phyloP scores from a whole-genome alignment of 2,113 vertebrate species.

The Nothobranchius kuhntae region DNA sequence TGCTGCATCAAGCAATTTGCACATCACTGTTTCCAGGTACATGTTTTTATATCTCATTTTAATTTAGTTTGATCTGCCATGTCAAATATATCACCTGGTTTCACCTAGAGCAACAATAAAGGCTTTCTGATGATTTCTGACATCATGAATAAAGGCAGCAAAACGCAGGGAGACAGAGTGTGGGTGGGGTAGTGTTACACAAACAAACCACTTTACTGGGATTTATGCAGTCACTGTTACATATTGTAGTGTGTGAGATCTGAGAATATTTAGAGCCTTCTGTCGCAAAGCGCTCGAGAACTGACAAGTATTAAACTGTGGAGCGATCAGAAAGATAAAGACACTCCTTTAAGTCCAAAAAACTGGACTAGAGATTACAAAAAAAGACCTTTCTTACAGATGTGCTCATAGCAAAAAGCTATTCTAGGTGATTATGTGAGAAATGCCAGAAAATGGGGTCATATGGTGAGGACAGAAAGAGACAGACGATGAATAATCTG shows the following conservation, averaged over 20 bases:
- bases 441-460: conserved; percentile 48
- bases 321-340: neutral
- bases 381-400: neutral
- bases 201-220: conserved; percentile 1
- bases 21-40: no score
- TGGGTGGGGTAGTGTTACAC: neutral
- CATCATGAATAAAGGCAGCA: conserved; percentile 13
- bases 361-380: neutral
- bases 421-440: conserved; percentile 7
- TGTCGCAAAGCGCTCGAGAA: neutral
- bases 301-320: conserved; percentile 1
- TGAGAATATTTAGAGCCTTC: neutral
- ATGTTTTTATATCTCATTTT: no score
- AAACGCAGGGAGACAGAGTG: neutral
- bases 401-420: conserved; percentile 8
- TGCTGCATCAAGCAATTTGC: no score
- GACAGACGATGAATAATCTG: conserved; percentile 60
- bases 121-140: neutral
- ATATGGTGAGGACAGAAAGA: conserved; percentile 12
- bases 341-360: neutral
- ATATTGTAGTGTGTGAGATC: neutral
- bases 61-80: no score
- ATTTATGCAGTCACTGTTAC: no score
- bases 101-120: neutral
- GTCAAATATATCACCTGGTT: neutral